Evolutionary conservation across 2,113 vertebrate genomes (phyloP).

Genomic region (Carettochelys insculpta): DNA sequence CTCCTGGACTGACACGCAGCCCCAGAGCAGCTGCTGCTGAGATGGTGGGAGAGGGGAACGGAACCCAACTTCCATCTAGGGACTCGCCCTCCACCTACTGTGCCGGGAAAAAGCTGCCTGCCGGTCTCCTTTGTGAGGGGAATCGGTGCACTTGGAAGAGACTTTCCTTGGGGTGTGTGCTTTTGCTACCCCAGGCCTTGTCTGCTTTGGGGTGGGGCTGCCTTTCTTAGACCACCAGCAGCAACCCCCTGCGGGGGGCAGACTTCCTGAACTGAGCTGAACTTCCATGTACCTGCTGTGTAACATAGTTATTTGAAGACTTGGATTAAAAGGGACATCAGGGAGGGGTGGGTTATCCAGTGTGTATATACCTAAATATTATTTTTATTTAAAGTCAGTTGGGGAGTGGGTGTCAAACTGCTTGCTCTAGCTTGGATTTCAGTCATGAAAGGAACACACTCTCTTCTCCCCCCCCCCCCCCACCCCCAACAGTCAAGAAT

Average conservation of each 20-base stretch:
- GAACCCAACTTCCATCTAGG: neutral
- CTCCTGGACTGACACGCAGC: neutral
- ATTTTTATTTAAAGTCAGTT: constrained; percentile 46
- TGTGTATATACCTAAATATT: constrained; percentile 67
- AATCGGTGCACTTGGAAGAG: constrained; percentile 10
- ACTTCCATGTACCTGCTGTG: neutral
- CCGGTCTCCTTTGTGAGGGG: constrained; percentile 39
- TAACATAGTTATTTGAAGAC: constrained; percentile 16
- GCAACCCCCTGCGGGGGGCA: neutral
- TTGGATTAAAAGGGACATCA: neutral
- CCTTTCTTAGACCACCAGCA: neutral
- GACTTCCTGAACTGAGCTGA: neutral
- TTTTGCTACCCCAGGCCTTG: neutral
- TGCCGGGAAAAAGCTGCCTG: constrained; percentile 33
- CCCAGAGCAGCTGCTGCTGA: constrained; percentile 48
- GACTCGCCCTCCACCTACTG: neutral
- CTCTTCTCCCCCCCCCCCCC: no score
- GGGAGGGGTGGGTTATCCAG: constrained; percentile 20
- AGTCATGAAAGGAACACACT: constrained; percentile 7
- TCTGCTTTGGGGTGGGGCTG: constrained; percentile 1
- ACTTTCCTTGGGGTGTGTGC: constrained; percentile 48
- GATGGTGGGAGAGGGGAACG: constrained; percentile 41
- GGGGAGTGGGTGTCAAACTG: constrained; percentile 28
- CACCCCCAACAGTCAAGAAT: neutral
- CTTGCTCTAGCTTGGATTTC: constrained; percentile 7